phyloP scores from a whole-genome alignment of 1,140 invertebrate genomes.

The Choristoneura fumiferana region DNA sequence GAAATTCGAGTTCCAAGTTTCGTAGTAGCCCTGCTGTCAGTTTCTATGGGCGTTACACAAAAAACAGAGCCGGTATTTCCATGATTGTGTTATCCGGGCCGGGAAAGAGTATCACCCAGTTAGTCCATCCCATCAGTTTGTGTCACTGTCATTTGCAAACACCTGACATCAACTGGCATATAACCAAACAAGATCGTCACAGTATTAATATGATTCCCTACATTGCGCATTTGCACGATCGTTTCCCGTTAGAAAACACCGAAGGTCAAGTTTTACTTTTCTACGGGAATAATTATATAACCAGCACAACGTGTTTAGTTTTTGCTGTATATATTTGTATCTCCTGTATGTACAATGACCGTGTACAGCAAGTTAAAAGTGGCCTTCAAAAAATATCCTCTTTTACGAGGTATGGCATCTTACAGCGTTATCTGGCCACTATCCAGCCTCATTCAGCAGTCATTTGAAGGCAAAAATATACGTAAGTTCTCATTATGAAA shows the following conservation, averaged over 20 bases:
- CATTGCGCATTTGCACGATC: slow-evolving; percentile 10
- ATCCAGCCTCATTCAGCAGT: slow-evolving; percentile 71
- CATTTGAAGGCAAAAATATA: slow-evolving; percentile 61
- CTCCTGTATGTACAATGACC: slow-evolving; percentile 29
- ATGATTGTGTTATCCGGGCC: too few relatives aligned
- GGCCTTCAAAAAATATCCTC: slow-evolving; percentile 60
- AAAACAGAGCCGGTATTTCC: too few relatives aligned
- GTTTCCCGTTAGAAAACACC: slow-evolving; percentile 16
- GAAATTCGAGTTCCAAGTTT: too few relatives aligned
- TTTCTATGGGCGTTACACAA: too few relatives aligned
- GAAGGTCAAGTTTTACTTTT: slow-evolving; percentile 5
- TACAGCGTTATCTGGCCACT: slow-evolving; percentile 68
- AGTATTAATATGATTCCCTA: slow-evolving; percentile 14
- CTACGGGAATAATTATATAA: slow-evolving; percentile 16
- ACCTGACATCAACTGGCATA: slow-evolving; percentile 9
- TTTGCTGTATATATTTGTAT: neutral
- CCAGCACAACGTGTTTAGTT: neutral
- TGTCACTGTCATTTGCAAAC: too few relatives aligned
- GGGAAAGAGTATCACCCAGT: too few relatives aligned
- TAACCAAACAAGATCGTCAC: slow-evolving; percentile 16
- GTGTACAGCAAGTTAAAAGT: slow-evolving; percentile 48
- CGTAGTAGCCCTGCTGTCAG: too few relatives aligned
- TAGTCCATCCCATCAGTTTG: too few relatives aligned
- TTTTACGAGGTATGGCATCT: slow-evolving; percentile 63
- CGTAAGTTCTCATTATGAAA: slow-evolving; percentile 37